phyloP scores from a whole-genome alignment of 2,888 invertebrate genomes.

The Mystacides longicornis region DNA sequence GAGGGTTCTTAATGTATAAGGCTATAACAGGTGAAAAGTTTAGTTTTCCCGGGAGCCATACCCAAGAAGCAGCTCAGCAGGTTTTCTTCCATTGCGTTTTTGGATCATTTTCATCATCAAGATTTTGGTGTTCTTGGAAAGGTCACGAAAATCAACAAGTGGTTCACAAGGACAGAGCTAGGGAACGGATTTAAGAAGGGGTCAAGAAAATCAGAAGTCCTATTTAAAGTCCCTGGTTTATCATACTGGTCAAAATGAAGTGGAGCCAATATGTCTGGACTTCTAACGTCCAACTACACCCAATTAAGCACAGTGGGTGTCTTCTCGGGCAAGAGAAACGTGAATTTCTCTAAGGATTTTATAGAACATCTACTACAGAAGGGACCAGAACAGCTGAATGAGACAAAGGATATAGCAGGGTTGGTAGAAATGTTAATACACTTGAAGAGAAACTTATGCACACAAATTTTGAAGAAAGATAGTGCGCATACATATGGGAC shows the following conservation, averaged over 20 bases:
- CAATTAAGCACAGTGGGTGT: background rate
- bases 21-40: background rate
- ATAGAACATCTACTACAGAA: background rate
- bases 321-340: background rate
- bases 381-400: background rate
- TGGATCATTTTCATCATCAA: constrained; percentile 1
- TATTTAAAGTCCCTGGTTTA: background rate
- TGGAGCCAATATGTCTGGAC: background rate
- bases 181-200: background rate
- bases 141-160: background rate
- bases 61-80: background rate
- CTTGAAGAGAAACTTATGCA: background rate
- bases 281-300: background rate
- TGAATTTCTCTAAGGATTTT: background rate
- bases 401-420: background rate
- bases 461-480: background rate
- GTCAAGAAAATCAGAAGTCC: background rate
- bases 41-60: background rate
- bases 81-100: constrained; percentile 3
- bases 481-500: background rate
- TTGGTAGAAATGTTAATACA: background rate
- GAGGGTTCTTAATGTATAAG: background rate
- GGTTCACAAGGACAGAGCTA: background rate
- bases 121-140: background rate
- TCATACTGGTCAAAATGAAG: background rate